Conservation (phyloP, 2,888 invertebrate genomes). For the Lordiphosa andalusiaca region DNA sequence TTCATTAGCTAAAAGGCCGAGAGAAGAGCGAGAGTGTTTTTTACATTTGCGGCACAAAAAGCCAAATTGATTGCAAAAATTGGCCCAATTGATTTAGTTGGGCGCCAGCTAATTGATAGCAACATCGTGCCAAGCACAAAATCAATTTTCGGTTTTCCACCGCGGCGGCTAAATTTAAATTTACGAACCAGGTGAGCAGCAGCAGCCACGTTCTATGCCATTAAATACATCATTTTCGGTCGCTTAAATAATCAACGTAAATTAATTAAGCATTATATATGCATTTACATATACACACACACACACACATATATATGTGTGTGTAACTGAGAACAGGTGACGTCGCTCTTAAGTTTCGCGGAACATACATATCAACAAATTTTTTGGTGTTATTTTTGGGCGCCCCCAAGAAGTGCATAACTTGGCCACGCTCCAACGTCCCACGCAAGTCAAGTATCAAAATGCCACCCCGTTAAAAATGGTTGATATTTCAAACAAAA, state of each 20-base stretch:
- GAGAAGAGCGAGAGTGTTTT: too few relatives aligned
- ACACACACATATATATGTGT: too few relatives aligned
- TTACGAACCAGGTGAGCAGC: slow-evolving; percentile 4
- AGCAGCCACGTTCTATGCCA: slow-evolving; percentile 19
- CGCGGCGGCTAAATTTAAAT: slow-evolving; percentile 30
- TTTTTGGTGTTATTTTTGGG: slow-evolving; percentile 57
- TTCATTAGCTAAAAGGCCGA: slow-evolving; percentile 69
- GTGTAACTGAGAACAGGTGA: slow-evolving; percentile 14
- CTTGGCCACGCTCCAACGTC: slow-evolving; percentile 67
- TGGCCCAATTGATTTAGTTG: slow-evolving; percentile 59
- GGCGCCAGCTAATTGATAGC: slow-evolving; percentile 53
- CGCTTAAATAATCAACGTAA: slow-evolving; percentile 51
- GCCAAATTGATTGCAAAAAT: slow-evolving; percentile 55
- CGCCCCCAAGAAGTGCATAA: slow-evolving; percentile 65
- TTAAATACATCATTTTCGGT: slow-evolving; percentile 57
- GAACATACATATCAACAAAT: slow-evolving; percentile 22
- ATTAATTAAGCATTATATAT: slow-evolving; percentile 57
- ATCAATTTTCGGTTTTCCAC: slow-evolving; percentile 15
- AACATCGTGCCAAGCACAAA: slow-evolving; percentile 53
- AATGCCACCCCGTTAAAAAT: slow-evolving; percentile 11
- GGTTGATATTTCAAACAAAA: slow-evolving; percentile 1
- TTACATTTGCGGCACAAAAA: not conserved
- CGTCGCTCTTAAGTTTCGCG: slow-evolving; percentile 43
- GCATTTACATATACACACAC: not conserved
- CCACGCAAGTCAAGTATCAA: slow-evolving; percentile 45